phyloP scores from a whole-genome alignment of 64 coral and sea anemone species.

The Stichodactyla mertensii region DNA sequence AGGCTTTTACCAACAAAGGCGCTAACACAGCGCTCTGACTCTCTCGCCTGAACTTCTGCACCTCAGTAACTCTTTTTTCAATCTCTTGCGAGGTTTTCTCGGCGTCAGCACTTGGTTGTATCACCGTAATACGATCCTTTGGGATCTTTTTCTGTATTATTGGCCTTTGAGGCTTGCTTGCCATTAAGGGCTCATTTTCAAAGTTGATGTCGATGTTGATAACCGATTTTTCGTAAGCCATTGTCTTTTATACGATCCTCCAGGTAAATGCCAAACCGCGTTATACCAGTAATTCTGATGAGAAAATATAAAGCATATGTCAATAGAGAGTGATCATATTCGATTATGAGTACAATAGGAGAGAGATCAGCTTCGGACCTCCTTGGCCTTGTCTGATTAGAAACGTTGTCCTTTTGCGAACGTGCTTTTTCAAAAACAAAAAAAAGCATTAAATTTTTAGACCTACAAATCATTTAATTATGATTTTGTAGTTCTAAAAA shows the following conservation, averaged over 20 bases:
- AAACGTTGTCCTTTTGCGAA: too few species aligned
- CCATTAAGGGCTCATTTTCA: constrained; percentile 52
- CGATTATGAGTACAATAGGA: too few species aligned
- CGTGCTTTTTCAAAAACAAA: too few species aligned
- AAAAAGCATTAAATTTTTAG: too few species aligned
- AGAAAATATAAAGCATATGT: background rate
- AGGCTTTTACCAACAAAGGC: constrained; percentile 69
- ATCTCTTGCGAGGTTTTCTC: constrained; percentile 57
- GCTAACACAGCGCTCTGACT: constrained; percentile 77
- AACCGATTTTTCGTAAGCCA: constrained; percentile 88
- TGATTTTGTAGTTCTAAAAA: too few species aligned
- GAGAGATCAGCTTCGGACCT: too few species aligned
- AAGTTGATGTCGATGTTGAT: constrained; percentile 91
- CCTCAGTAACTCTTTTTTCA: constrained; percentile 48
- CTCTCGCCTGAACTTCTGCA: constrained; percentile 65
- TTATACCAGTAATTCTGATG: background rate
- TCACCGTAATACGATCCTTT: constrained; percentile 51
- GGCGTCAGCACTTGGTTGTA: constrained; percentile 64
- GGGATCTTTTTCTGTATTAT: constrained; percentile 34
- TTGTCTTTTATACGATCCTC: constrained; percentile 1
- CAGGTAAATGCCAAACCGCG: background rate
- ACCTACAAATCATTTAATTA: too few species aligned
- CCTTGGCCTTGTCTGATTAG: too few species aligned
- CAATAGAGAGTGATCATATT: background rate
- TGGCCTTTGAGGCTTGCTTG: constrained; percentile 29